Conservation (phyloP, 2,113 vertebrate genomes). For the Microtus pennsylvanicus region DNA sequence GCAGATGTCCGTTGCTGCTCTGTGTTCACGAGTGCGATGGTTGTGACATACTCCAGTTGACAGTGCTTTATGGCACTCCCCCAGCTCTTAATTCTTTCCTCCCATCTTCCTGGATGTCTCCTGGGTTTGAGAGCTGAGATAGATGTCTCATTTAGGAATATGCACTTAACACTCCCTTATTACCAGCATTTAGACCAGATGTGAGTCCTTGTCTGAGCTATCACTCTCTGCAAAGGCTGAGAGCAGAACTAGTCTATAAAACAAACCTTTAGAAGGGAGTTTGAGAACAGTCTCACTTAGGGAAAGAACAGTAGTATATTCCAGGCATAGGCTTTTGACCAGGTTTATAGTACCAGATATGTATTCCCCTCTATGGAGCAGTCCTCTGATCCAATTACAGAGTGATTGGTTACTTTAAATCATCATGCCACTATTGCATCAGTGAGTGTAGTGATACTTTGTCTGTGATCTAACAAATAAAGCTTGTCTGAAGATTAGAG, state of each 20-base stretch:
- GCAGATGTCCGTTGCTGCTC: background rate
- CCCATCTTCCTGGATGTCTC: background rate
- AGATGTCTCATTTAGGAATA: background rate
- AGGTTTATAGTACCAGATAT: background rate
- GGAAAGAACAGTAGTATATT: no score
- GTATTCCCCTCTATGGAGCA: background rate
- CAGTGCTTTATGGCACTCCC: background rate
- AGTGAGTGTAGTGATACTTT: background rate
- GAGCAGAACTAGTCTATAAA: background rate
- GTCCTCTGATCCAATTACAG: background rate
- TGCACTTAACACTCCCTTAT: background rate
- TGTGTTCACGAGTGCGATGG: no score
- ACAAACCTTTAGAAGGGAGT: background rate
- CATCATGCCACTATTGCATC: background rate
- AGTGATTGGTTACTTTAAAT: background rate
- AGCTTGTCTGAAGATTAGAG: no score
- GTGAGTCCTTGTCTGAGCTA: background rate
- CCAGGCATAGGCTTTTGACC: background rate
- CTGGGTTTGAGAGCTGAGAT: no score
- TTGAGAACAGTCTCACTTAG: background rate
- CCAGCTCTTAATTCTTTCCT: background rate
- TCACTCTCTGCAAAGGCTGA: background rate
- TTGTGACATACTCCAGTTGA: background rate
- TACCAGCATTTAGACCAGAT: background rate
- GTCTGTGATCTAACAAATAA: no score